phyloP scores from a whole-genome alignment of 2,888 invertebrate species.

The Callyntrura guangdongensis region DNA sequence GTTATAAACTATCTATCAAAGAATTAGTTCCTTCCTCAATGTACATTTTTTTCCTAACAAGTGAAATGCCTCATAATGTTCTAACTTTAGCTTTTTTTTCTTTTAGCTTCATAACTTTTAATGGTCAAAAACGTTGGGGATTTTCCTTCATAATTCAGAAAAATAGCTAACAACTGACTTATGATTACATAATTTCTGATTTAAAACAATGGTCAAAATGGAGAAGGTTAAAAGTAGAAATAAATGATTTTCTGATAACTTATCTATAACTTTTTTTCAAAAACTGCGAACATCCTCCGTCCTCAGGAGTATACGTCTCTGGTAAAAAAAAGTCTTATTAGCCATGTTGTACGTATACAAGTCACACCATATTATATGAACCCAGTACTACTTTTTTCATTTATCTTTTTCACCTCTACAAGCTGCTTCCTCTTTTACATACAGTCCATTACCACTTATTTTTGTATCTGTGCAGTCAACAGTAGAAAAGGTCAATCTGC shows the following conservation, averaged over 20 bases:
- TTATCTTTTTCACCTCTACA: not conserved
- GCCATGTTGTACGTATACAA: slow-evolving; percentile 36
- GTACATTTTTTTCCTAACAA: not conserved
- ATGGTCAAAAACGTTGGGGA: not conserved
- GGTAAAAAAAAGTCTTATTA: not conserved
- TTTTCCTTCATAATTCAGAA: not conserved
- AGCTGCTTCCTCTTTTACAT: not conserved
- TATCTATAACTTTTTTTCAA: slow-evolving; percentile 5
- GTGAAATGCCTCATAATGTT: too few species aligned
- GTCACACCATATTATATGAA: too few species aligned
- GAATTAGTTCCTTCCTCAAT: not conserved
- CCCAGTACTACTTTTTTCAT: not conserved
- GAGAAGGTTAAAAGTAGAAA: slow-evolving; percentile 38
- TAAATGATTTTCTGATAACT: slow-evolving; percentile 37
- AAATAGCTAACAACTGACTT: not conserved
- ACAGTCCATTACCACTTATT: not conserved
- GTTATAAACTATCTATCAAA: not conserved
- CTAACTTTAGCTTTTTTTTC: too few species aligned
- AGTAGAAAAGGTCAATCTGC: slow-evolving; percentile 31
- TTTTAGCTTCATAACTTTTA: too few species aligned
- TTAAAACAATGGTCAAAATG: slow-evolving; percentile 18
- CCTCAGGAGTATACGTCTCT: not conserved
- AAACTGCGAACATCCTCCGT: slow-evolving; percentile 55
- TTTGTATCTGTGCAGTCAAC: not conserved
- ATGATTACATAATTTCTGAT: too few species aligned